Evolutionary conservation across 2,113 vertebrate genomes (phyloP).

Genomic region (Pollimyrus isidori): DNA sequence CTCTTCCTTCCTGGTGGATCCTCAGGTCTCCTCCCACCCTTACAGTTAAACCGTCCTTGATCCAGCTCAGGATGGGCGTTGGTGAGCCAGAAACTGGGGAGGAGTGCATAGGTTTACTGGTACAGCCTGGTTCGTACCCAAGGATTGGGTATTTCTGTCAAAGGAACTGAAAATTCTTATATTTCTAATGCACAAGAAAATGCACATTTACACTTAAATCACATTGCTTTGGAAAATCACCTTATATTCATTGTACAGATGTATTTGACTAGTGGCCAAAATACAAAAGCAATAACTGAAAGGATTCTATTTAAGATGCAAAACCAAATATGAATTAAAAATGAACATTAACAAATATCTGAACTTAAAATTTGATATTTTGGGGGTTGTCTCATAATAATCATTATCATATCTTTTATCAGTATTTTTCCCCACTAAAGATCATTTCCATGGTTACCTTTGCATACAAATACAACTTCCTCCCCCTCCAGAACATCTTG

Average conservation of each 20-base stretch:
- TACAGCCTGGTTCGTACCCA: background rate
- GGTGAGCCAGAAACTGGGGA: conserved; percentile 68
- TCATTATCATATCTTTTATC: background rate
- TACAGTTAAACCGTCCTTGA: conserved; percentile 57
- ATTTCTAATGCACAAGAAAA: background rate
- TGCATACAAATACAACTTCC: conserved; percentile 62
- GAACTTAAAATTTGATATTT: background rate
- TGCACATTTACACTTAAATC: background rate
- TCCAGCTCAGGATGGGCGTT: conserved; percentile 63
- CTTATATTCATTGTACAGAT: background rate
- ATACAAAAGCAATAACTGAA: background rate
- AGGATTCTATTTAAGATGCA: background rate
- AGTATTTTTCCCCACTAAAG: background rate
- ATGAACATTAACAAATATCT: background rate
- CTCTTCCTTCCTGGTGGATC: conserved; percentile 48
- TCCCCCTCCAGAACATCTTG: conserved; percentile 64
- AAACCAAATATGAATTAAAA: background rate
- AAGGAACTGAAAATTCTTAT: background rate
- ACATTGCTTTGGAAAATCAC: background rate
- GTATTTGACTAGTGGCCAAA: background rate
- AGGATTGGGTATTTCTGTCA: background rate
- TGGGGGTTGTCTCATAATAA: background rate
- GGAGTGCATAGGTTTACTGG: background rate
- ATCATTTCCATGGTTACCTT: conserved; percentile 54
- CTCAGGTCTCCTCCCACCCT: conserved; percentile 44